A percentile compares a stretch with the other conserved stretches of the same genome.
phyloP scores from a whole-genome alignment of 2,113 vertebrate genomes.

The Varanus salvator region DNA sequence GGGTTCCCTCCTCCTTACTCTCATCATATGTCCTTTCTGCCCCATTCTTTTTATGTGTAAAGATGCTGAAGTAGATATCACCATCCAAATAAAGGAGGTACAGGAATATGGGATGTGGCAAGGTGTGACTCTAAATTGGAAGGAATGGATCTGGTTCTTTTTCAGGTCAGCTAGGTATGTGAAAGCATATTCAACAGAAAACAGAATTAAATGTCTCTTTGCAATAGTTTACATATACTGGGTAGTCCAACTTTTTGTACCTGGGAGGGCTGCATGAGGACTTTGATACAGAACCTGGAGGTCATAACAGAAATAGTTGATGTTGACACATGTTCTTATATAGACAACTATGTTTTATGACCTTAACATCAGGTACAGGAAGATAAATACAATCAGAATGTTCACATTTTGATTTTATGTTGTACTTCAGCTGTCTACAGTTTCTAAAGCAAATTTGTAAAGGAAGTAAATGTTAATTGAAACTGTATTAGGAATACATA shows the following conservation, averaged over 20 bases:
- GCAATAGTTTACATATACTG: background rate
- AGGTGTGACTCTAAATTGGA: background rate
- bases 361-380: constrained; percentile 19
- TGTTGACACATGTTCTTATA: constrained; percentile 5
- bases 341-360: background rate
- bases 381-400: constrained; percentile 27
- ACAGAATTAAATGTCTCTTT: background rate
- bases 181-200: background rate
- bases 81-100: background rate
- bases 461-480: constrained; percentile 26
- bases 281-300: too few species aligned
- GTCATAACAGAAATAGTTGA: constrained; percentile 22
- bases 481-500: background rate
- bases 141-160: background rate
- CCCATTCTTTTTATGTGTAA: background rate
- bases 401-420: constrained; percentile 40
- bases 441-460: constrained; percentile 32
- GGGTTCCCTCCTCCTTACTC: background rate
- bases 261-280: too few species aligned
- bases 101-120: background rate
- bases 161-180: background rate
- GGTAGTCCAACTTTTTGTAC: too few species aligned
- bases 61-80: background rate
- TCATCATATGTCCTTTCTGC: too few species aligned
- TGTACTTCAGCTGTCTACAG: constrained; percentile 21